These are phyloP conservation scores for Ceratina japonica DNA, from an alignment of 1,140 invertebrate species.

Conservation along the genomic window DNA sequence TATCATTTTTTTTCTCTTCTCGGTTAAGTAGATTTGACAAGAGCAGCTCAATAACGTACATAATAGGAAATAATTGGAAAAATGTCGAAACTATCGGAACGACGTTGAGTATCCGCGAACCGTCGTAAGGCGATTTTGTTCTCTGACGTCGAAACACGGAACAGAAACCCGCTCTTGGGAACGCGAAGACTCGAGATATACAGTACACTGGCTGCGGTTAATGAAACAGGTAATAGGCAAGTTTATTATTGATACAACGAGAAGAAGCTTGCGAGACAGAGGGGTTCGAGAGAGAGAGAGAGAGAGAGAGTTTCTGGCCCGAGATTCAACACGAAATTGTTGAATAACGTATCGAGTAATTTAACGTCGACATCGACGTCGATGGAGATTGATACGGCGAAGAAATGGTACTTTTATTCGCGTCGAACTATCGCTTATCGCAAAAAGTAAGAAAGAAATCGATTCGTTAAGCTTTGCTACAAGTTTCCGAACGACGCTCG, in stretches of 20 bases:
- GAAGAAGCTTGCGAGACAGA: neutral
- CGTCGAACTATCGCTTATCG: too few species aligned
- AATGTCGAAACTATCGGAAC: too few species aligned
- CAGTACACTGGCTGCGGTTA: neutral
- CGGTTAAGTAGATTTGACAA: too few species aligned
- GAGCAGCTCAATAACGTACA: too few species aligned
- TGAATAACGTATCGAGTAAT: neutral
- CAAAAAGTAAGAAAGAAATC: neutral
- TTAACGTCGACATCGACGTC: neutral
- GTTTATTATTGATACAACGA: constrained; percentile 1
- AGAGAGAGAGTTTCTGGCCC: too few species aligned
- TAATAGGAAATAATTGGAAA: too few species aligned
- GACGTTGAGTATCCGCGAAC: too few species aligned
- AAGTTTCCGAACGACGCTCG: neutral
- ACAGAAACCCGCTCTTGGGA: neutral
- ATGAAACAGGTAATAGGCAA: neutral
- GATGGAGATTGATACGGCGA: too few species aligned
- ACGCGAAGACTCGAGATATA: neutral
- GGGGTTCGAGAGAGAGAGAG: too few species aligned
- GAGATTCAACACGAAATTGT: neutral
- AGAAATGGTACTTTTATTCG: too few species aligned
- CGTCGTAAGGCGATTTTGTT: too few species aligned
- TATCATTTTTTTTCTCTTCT: too few species aligned
- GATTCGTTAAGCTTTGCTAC: neutral
- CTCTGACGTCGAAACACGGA: neutral